Evolutionary conservation across 2,797 vertebrate species (phyloP).

Genomic region (Sebastes nivosus): DNA sequence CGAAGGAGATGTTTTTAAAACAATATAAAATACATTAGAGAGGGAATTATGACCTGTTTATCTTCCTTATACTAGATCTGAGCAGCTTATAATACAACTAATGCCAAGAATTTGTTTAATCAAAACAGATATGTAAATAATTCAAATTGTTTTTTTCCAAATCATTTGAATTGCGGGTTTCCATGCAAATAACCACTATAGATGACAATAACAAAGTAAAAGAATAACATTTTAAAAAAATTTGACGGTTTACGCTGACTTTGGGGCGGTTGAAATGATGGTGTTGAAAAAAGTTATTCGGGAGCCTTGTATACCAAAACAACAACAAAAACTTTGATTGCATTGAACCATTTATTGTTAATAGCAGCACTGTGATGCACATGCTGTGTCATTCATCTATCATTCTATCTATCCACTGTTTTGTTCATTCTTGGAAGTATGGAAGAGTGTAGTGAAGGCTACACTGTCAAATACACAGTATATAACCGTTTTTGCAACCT

Average conservation of each 20-base stretch:
- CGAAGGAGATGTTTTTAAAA: neutral
- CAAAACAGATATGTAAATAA: neutral
- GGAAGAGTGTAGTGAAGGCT: neutral
- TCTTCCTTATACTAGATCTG: neutral
- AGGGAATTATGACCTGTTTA: neutral
- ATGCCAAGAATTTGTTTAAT: neutral
- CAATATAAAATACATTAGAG: neutral
- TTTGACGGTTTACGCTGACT: too few species aligned
- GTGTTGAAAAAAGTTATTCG: too few species aligned
- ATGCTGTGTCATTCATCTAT: neutral
- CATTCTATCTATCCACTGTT: neutral
- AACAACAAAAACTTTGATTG: too few species aligned
- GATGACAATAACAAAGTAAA: too few species aligned
- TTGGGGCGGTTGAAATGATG: too few species aligned
- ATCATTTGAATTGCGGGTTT: too few species aligned
- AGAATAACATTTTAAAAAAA: too few species aligned
- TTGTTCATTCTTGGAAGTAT: neutral
- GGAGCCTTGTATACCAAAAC: too few species aligned
- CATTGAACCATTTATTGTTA: neutral
- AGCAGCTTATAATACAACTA: neutral
- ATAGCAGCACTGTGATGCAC: neutral
- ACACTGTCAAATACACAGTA: neutral
- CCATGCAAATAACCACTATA: too few species aligned
- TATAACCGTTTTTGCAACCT: neutral
- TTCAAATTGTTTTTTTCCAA: too few species aligned